phyloP scores from a whole-genome alignment of 2,888 invertebrate genomes.

The Halictus ligatus region DNA sequence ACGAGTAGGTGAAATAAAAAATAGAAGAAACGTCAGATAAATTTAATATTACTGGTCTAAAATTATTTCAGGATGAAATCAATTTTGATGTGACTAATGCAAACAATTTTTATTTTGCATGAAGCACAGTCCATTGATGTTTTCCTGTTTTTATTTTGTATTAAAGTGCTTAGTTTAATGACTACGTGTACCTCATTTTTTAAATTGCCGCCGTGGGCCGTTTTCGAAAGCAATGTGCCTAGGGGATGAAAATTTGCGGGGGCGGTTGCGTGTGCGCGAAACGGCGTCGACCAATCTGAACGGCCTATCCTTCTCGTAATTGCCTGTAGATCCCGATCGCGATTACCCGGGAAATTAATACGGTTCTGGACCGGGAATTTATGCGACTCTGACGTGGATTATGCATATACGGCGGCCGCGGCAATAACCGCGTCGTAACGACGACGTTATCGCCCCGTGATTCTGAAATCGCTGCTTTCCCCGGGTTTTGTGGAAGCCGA shows the following conservation, averaged over 20 bases:
- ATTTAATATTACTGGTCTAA: too few species aligned
- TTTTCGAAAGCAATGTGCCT: neutral
- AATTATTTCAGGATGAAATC: too few species aligned
- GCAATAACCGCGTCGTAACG: conserved; percentile 55
- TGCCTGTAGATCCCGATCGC: conserved; percentile 82
- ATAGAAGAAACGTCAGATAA: too few species aligned
- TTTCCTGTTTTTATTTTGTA: neutral
- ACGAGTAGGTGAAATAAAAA: too few species aligned
- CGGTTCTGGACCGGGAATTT: conserved; percentile 77
- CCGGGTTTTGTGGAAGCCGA: conserved; percentile 22
- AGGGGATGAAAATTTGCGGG: neutral
- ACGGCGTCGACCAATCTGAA: conserved; percentile 72
- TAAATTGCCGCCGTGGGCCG: neutral
- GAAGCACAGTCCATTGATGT: too few species aligned
- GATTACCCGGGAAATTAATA: conserved; percentile 82
- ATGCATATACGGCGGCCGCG: conserved; percentile 52
- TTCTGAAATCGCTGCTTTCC: conserved; percentile 36
- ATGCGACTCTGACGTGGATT: conserved; percentile 73
- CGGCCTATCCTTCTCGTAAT: conserved; percentile 80
- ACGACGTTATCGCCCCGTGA: conserved; percentile 59
- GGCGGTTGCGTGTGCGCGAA: conserved; percentile 75
- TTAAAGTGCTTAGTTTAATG: neutral
- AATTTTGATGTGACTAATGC: neutral
- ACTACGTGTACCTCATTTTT: neutral
- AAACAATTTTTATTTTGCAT: neutral